Evolutionary conservation across 35 echinoderm and acorn worm species (phyloP), one percentile per base, ranked within the genome.

Genomic region (Apostichopus californicus): DNA sequence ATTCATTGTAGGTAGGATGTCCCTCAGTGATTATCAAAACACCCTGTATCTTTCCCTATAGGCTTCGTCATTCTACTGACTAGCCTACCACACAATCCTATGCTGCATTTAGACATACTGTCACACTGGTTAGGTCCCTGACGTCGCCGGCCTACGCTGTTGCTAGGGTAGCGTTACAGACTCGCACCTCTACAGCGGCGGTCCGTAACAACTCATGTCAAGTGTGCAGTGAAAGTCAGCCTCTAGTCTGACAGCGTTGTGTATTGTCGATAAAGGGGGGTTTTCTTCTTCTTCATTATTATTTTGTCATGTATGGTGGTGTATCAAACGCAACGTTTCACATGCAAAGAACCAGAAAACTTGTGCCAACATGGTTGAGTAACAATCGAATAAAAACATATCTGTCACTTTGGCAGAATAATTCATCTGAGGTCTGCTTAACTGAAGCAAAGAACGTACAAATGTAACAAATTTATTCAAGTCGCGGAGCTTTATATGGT

Each of bases 331-430:
- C 81, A 85, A 85, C 54, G 81, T 58, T 85, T 85, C 81, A 85
- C 81, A 85, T 58, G 81, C 81, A 85, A n/a, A 85, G 81, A 85
- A 59, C 81, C 81, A 85, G 81, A 85, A 85, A 85, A 85, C 81
- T 85, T 56, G 55, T 85, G 81, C 55, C 55, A 85, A 85, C 81
- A 85, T 85, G 81, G 81, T 85, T 85, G 81, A 85, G 81, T 85
- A 85, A 85, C 55, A 85, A 85, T 22, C 81, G 52, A 59, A 85
- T 85, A 59, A 85, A 85, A 60, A 85, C 81, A 58, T 85, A 85
- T 85, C 81, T 85, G 81, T 85, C 81, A 85, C 81, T 17, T 52
- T 46, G 34, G 23, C 17, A 58, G 81, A 58, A 59, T 25, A 60
- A 85, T 18, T 85, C 18, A 5, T 75, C 17, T 75, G 71, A 14